phyloP scores from a whole-genome alignment of 2,113 vertebrate species.

The Xenopus laevis region DNA sequence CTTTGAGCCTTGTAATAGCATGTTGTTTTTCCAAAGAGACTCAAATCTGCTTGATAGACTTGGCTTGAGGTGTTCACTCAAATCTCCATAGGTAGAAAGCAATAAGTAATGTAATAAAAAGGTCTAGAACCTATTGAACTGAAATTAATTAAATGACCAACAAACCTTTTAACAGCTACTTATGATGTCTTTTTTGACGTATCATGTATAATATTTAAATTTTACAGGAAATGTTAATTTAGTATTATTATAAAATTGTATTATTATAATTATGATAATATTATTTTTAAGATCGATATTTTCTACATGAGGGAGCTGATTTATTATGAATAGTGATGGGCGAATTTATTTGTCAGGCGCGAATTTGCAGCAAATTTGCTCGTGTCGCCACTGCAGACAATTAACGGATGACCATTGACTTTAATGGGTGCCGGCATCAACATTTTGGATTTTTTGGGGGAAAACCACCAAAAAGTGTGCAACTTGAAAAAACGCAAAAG shows the following conservation, averaged over 20 bases:
- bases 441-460: no score
- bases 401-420: no score
- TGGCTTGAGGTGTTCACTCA: constrained; percentile 66
- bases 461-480: no score
- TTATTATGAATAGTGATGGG: no score
- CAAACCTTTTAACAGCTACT: constrained; percentile 69
- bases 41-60: constrained; percentile 72
- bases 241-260: neutral
- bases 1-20: constrained; percentile 57
- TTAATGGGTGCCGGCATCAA: no score
- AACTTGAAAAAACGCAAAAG: no score
- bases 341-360: no score
- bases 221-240: neutral
- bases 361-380: no score
- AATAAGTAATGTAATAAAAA: constrained; percentile 63
- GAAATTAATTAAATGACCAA: constrained; percentile 84
- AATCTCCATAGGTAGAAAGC: constrained; percentile 58
- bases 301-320: no score
- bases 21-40: constrained; percentile 62
- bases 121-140: constrained; percentile 74
- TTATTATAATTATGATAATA: no score
- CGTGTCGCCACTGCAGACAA: no score
- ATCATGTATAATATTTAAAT: neutral
- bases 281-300: no score
- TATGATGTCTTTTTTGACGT: constrained; percentile 46